Percentiles rank a stretch among this genome's conserved stretches.
These are phyloP conservation scores for Hiodon alosoides DNA, from an alignment of 2,113 vertebrate species.

Conservation along the genomic window DNA sequence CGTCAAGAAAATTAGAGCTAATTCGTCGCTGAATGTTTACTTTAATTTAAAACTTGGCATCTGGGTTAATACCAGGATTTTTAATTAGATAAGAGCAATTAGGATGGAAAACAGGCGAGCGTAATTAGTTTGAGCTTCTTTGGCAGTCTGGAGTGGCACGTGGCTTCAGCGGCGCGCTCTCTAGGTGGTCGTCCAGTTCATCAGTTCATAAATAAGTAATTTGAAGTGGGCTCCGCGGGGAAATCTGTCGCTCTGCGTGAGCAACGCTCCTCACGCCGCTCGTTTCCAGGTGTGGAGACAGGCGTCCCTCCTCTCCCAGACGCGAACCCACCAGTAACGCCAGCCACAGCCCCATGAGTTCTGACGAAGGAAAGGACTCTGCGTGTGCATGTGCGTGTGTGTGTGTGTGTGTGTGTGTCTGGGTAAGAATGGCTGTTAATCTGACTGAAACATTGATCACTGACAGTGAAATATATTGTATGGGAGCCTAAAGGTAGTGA, in stretches of 20 bases:
- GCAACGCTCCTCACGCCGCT: conserved; percentile 70
- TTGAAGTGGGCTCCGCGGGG: conserved; percentile 79
- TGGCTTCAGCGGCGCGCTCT: conserved; percentile 58
- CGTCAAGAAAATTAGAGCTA: conserved; percentile 17
- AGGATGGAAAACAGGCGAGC: conserved; percentile 69
- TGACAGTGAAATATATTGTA: too few species aligned
- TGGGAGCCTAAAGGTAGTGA: too few species aligned
- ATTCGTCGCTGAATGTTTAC: conserved; percentile 23
- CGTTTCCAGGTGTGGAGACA: conserved; percentile 61
- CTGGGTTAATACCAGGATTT: conserved; percentile 32
- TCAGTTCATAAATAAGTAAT: conserved; percentile 89
- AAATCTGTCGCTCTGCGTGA: conserved; percentile 74
- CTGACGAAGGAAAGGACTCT: not conserved
- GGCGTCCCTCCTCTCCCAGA: not conserved
- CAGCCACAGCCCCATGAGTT: not conserved
- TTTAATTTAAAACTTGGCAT: conserved; percentile 28
- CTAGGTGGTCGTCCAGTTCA: conserved; percentile 80
- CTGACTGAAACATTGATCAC: too few species aligned
- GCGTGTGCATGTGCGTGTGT: conserved; percentile 17
- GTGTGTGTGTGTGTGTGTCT: conserved; percentile 30
- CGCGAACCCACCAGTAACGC: not conserved
- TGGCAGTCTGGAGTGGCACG: conserved; percentile 69
- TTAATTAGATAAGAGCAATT: conserved; percentile 54
- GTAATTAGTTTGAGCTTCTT: conserved; percentile 75
- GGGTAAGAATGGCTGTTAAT: not conserved